Conservation (phyloP, 1,140 invertebrate genomes). For the Apocrypta bakeri region DNA sequence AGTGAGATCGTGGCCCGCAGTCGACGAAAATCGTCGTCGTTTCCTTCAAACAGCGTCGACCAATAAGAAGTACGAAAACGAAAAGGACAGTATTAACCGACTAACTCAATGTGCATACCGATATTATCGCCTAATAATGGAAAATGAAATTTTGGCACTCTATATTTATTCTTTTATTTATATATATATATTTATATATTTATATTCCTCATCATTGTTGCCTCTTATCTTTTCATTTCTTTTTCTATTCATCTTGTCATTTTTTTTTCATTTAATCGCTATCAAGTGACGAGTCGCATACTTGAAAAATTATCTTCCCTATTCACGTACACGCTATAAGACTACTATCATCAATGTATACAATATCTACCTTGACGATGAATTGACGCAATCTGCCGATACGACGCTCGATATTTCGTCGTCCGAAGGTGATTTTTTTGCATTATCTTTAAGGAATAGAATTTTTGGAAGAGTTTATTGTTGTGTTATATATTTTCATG, state of each 20-base stretch:
- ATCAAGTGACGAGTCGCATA: constrained; percentile 38
- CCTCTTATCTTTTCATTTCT: neutral
- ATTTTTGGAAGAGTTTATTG: constrained; percentile 40
- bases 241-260: neutral
- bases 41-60: constrained; percentile 62
- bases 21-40: constrained; percentile 62
- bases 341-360: constrained; percentile 44
- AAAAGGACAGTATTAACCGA: neutral
- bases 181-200: constrained; percentile 24
- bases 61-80: constrained; percentile 33
- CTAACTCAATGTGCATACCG: neutral
- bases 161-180: neutral
- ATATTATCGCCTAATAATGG: constrained; percentile 27
- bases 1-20: constrained; percentile 52
- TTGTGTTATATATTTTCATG: constrained; percentile 47
- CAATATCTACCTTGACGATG: constrained; percentile 40
- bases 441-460: constrained; percentile 37
- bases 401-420: constrained; percentile 51
- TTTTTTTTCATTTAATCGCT: constrained; percentile 33
- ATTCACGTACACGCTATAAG: constrained; percentile 32
- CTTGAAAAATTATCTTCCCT: constrained; percentile 46
- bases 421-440: constrained; percentile 40
- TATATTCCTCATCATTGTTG: constrained; percentile 1
- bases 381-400: constrained; percentile 51
- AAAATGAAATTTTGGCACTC: constrained; percentile 39